Evolutionary conservation across 2,113 vertebrate genomes (phyloP).

Genomic region (Thalassarche chlororhynchos): DNA sequence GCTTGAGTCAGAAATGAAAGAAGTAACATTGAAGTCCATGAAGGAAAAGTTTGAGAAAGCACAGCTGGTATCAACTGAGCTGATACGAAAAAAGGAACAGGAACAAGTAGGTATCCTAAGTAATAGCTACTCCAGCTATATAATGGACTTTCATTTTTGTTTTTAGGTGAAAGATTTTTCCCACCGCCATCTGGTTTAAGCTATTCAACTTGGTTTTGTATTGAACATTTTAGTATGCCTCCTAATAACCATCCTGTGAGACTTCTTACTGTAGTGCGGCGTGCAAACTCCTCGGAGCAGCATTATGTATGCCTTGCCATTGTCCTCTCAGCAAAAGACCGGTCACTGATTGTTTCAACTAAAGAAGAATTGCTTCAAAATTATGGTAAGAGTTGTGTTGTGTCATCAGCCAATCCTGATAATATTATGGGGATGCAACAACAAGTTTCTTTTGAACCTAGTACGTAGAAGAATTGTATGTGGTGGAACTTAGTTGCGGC

Average conservation of each 20-base stretch:
- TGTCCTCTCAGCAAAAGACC: slow-evolving; percentile 91
- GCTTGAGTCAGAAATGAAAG: neutral
- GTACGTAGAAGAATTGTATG: neutral
- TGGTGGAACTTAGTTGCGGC: neutral
- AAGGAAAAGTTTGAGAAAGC: neutral
- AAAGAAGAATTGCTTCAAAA: slow-evolving; percentile 96
- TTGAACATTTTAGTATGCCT: slow-evolving; percentile 88
- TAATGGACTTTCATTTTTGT: neutral
- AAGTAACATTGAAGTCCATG: neutral
- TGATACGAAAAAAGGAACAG: neutral
- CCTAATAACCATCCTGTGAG: slow-evolving; percentile 90
- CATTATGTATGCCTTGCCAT: slow-evolving; percentile 94
- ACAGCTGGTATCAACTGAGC: neutral
- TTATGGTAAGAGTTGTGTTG: slow-evolving; percentile 76
- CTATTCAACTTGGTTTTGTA: slow-evolving; percentile 96
- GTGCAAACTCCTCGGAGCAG: slow-evolving; percentile 94
- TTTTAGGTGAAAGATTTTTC: slow-evolving; percentile 92
- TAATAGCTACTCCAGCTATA: neutral
- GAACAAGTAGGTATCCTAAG: neutral
- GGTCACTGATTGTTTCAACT: slow-evolving; percentile 93
- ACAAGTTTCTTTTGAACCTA: neutral
- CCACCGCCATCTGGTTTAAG: slow-evolving; percentile 95
- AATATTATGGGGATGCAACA: fast-evolving
- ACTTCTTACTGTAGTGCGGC: slow-evolving; percentile 89
- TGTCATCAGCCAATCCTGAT: neutral